Evolutionary conservation across 2,888 invertebrate genomes (phyloP).

Genomic region (Synanthedon andrenaeformis): DNA sequence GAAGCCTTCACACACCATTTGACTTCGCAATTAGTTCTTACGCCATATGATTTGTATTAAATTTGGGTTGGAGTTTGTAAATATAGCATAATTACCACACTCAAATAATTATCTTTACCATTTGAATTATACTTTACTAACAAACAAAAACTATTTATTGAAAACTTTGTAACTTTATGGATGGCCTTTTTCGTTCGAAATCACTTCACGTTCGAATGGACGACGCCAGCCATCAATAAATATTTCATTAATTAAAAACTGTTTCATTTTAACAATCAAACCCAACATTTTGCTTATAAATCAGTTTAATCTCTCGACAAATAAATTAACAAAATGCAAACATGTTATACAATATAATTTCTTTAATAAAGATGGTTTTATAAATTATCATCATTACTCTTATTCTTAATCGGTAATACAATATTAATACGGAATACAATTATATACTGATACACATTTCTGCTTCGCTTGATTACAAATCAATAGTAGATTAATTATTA

Average conservation of each 20-base stretch:
- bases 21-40: background rate
- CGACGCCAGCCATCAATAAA: conserved; percentile 54
- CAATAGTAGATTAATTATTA: conserved; percentile 11
- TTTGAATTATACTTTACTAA: conserved; percentile 6
- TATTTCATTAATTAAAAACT: background rate
- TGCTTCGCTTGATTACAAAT: conserved; percentile 21
- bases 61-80: conserved; percentile 37
- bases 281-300: conserved; percentile 39
- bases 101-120: conserved; percentile 29
- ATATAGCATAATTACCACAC: conserved; percentile 43
- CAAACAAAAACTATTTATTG: background rate
- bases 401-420: conserved; percentile 31
- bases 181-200: conserved; percentile 66
- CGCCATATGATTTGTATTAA: conserved; percentile 3
- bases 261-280: background rate
- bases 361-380: conserved; percentile 48
- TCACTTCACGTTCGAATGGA: conserved; percentile 46
- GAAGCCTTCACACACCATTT: background rate
- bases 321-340: conserved; percentile 64
- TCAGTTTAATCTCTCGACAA: conserved; percentile 66
- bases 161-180: conserved; percentile 29
- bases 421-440: conserved; percentile 36
- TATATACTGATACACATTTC: conserved; percentile 19
- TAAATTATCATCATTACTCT: conserved; percentile 45
- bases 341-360: conserved; percentile 35